phyloP scores from a whole-genome alignment of 2,888 invertebrate genomes.

The Polietes domitor region DNA sequence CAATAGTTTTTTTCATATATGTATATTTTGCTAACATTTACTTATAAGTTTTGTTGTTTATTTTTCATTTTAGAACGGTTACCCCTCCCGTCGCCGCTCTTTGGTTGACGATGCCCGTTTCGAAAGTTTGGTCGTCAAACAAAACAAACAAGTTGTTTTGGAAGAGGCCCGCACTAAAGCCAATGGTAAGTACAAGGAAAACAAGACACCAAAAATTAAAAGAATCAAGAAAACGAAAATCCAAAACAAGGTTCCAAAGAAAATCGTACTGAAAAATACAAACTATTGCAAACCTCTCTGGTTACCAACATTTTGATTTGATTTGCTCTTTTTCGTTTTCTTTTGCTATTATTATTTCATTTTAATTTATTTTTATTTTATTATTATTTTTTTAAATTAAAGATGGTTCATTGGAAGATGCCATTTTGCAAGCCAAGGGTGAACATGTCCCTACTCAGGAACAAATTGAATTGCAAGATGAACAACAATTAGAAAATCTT shows the following conservation, averaged over 20 bases:
- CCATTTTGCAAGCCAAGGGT: constrained; percentile 83
- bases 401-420: constrained; percentile 86
- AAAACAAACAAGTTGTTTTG: constrained; percentile 95
- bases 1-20: neutral
- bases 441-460: constrained; percentile 80
- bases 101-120: constrained; percentile 98
- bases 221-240: constrained; percentile 2
- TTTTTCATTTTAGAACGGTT: constrained; percentile 90
- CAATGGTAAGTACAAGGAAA: constrained; percentile 90
- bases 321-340: constrained; percentile 10
- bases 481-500: constrained; percentile 75
- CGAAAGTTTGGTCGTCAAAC: constrained; percentile 97
- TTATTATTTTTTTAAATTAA: constrained; percentile 67
- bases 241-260: neutral
- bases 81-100: constrained; percentile 96
- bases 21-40: neutral
- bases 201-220: neutral
- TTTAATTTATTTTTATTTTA: constrained; percentile 61
- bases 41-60: neutral
- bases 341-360: constrained; percentile 19
- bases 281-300: neutral
- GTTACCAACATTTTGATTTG: neutral
- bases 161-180: constrained; percentile 94
- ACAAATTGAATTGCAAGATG: constrained; percentile 78
- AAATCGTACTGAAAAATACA: neutral